These are phyloP conservation scores for Noctuana brunneofusca DNA, from an alignment of 2,888 invertebrate genomes.

Conservation along the genomic window DNA sequence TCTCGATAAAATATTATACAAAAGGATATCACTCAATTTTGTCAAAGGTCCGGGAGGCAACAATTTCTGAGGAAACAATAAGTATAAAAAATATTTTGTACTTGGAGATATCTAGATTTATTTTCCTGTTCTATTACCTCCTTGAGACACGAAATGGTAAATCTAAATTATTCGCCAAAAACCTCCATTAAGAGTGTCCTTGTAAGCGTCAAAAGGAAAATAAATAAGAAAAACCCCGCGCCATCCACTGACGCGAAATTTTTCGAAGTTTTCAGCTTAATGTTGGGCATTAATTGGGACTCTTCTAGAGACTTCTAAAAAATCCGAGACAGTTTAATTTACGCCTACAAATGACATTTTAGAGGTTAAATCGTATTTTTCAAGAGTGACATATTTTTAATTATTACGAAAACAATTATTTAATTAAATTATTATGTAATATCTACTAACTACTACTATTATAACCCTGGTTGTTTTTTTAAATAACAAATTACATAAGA, in stretches of 20 bases:
- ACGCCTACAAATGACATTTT: slow-evolving; percentile 14
- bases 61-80: background rate
- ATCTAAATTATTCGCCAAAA: background rate
- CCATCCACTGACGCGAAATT: background rate
- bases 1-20: slow-evolving; percentile 6
- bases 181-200: background rate
- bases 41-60: background rate
- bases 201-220: slow-evolving; percentile 8
- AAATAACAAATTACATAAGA: too few relatives aligned
- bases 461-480: too few relatives aligned
- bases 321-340: slow-evolving; percentile 32
- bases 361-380: background rate
- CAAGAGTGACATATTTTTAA: background rate
- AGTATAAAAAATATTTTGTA: background rate
- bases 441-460: too few relatives aligned
- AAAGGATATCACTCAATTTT: background rate
- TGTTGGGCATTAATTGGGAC: slow-evolving; percentile 29
- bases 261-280: slow-evolving; percentile 16
- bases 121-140: background rate
- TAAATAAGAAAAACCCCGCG: slow-evolving; percentile 1
- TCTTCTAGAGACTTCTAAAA: slow-evolving; percentile 20
- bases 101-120: background rate
- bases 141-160: background rate
- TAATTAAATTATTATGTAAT: background rate
- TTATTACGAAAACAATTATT: background rate